These are phyloP conservation scores for Platysteira castanea DNA, from an alignment of 2,113 vertebrate species.

Conservation along the genomic window DNA sequence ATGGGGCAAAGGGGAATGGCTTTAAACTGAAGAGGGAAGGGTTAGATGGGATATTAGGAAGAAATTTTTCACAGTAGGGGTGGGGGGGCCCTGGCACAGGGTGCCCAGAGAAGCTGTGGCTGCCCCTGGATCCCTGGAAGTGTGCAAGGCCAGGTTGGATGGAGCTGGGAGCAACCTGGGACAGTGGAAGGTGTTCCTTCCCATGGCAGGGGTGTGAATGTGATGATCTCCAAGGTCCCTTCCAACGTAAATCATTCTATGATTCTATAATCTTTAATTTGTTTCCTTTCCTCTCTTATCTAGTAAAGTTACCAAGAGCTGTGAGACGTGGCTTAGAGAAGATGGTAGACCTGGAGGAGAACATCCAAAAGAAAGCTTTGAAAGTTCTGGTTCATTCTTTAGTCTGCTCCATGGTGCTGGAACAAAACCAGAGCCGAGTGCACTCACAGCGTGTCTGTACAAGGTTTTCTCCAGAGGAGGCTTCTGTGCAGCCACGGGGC, in stretches of 20 bases:
- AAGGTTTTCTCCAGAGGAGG: background rate
- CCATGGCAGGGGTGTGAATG: background rate
- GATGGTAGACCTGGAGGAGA: background rate
- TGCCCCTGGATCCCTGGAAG: background rate
- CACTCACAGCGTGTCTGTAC: background rate
- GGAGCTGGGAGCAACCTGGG: accelerated
- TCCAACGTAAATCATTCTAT: background rate
- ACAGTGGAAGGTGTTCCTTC: accelerated
- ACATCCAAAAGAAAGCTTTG: accelerated
- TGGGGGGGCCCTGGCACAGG: background rate
- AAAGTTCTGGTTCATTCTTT: background rate
- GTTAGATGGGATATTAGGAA: background rate
- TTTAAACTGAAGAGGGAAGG: background rate
- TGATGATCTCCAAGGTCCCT: background rate
- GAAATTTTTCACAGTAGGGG: accelerated
- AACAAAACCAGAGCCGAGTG: background rate
- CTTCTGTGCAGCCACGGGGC: background rate
- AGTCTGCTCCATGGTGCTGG: background rate
- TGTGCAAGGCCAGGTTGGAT: accelerated
- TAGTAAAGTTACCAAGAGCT: background rate
- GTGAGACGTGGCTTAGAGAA: background rate
- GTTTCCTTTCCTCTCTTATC: background rate
- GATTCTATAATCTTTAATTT: background rate
- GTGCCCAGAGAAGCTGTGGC: background rate
- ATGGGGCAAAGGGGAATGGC: background rate